Evolutionary conservation across 2,888 invertebrate species (phyloP).

Genomic region (Mimachlamys varia): DNA sequence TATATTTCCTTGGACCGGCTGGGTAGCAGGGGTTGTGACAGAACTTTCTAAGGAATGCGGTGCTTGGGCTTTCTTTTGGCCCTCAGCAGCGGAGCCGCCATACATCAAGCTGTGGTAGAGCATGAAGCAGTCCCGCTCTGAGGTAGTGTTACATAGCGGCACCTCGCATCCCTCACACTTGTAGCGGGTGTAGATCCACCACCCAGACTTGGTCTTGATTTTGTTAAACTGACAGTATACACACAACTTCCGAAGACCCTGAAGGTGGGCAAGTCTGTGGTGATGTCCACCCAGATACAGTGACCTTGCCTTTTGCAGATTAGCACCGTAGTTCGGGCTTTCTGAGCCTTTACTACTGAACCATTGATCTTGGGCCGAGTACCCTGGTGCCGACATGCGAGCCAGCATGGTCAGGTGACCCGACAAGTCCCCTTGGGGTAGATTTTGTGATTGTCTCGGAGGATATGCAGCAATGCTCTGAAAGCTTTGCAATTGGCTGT

Average conservation of each 20-base stretch:
- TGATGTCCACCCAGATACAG: neutral
- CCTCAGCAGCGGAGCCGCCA: neutral
- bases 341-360: neutral
- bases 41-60: neutral
- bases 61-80: neutral
- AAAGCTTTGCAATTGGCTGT: constrained; percentile 18
- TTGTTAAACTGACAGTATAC: constrained; percentile 41
- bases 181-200: constrained; percentile 45
- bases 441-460: neutral
- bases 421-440: neutral
- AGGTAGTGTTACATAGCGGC: constrained; percentile 42
- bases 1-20: neutral
- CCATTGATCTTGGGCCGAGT: neutral
- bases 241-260: constrained; percentile 40
- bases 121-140: constrained; percentile 45
- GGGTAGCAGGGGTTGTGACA: neutral
- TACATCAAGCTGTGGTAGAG: constrained; percentile 40
- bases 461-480: constrained; percentile 11
- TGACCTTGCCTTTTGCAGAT: neutral
- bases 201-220: constrained; percentile 46
- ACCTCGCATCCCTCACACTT: constrained; percentile 41
- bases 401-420: neutral
- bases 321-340: neutral
- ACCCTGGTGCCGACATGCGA: neutral
- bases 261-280: neutral